Conservation (phyloP, 2,113 vertebrate species). For the Cacatua alba region DNA sequence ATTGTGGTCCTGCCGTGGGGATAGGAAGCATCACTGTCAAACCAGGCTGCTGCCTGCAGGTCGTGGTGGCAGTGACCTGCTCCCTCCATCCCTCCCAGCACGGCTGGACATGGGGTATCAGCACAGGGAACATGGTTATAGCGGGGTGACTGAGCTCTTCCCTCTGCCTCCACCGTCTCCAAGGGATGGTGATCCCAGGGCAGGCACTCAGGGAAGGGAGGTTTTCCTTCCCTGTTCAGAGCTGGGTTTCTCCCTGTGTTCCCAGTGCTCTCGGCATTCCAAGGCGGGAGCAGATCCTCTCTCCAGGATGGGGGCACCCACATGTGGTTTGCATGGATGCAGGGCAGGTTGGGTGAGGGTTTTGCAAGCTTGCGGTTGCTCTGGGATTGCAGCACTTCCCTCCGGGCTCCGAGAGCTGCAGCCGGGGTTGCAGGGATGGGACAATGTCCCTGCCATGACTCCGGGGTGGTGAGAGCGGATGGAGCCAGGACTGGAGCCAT, state of each 20-base stretch:
- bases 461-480: accelerated
- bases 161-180: not conserved
- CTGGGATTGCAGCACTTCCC: not conserved
- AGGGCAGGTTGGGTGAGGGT: not conserved
- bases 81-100: not conserved
- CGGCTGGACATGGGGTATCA: not conserved
- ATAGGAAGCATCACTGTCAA: slow-evolving; percentile 20
- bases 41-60: slow-evolving; percentile 72
- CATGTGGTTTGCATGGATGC: not conserved
- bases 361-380: accelerated
- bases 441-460: not conserved
- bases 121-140: accelerated
- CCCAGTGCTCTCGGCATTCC: not conserved
- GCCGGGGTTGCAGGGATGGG: not conserved
- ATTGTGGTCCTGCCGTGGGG: slow-evolving; percentile 56
- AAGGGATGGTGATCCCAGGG: not conserved
- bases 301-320: not conserved
- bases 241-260: not conserved
- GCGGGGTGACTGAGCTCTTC: not conserved
- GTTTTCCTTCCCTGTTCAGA: not conserved
- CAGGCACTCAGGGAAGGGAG: not conserved
- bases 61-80: not conserved
- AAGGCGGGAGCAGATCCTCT: not conserved
- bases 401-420: accelerated
- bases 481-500: not conserved